Conservation (phyloP, 2,888 invertebrate species). For the Hypercompe scribonia region DNA sequence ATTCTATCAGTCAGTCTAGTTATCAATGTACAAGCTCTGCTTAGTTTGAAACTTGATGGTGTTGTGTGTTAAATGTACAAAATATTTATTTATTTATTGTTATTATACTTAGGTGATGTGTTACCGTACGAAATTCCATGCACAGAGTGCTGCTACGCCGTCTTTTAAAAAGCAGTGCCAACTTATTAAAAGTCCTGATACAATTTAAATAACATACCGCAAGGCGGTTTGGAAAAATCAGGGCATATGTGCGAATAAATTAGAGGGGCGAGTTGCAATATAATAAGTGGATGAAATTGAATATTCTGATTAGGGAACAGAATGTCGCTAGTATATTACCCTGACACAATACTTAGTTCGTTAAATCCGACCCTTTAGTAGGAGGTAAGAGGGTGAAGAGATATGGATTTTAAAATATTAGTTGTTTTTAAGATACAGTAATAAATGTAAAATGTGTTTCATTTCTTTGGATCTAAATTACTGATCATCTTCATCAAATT, state of each 20-base stretch:
- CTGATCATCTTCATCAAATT: neutral
- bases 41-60: no score
- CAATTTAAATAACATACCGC: constrained; percentile 41
- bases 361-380: constrained; percentile 67
- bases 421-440: neutral
- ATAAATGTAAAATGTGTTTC: neutral
- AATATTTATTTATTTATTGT: no score
- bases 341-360: constrained; percentile 73
- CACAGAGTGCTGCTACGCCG: no score
- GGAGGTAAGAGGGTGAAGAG: neutral
- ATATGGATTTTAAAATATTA: neutral
- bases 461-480: neutral
- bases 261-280: constrained; percentile 71
- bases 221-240: constrained; percentile 57
- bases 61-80: no score
- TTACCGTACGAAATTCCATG: no score
- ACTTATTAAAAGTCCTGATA: no score
- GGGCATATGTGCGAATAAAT: constrained; percentile 70
- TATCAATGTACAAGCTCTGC: no score
- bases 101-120: no score
- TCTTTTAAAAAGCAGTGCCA: no score
- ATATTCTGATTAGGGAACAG: constrained; percentile 76
- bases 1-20: no score
- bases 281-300: constrained; percentile 78
- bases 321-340: constrained; percentile 55